These are phyloP conservation scores for Machaerirhynchus nigripectus DNA, from an alignment of 2,113 vertebrate genomes.

Conservation along the genomic window DNA sequence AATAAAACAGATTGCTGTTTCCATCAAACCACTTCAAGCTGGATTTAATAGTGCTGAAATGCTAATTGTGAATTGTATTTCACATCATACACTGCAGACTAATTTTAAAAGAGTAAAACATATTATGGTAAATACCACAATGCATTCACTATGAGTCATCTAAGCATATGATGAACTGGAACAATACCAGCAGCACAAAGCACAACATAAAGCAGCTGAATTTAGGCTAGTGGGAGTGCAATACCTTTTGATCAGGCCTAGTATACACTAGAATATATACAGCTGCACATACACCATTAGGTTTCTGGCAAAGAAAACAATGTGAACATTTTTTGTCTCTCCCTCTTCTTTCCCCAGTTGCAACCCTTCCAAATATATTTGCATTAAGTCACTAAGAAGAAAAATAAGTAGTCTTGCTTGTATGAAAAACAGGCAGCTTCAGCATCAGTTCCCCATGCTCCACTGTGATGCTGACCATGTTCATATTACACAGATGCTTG, in stretches of 20 bases:
- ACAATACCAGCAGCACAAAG: conserved; percentile 50
- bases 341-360: not conserved
- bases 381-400: not conserved
- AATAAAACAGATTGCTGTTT: conserved; percentile 49
- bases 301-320: conserved; percentile 48
- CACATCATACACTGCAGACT: conserved; percentile 43
- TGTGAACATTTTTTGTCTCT: not conserved
- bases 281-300: conserved; percentile 31
- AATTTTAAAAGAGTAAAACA: conserved; percentile 46
- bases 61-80: conserved; percentile 52
- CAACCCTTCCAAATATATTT: conserved; percentile 39
- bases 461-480: not conserved
- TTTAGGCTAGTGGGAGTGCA: conserved; percentile 64
- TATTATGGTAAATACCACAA: conserved; percentile 50
- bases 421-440: not conserved
- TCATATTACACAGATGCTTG: conserved; percentile 4
- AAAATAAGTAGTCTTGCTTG: conserved; percentile 13
- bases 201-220: conserved; percentile 42
- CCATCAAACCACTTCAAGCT: conserved; percentile 53
- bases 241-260: conserved; percentile 47
- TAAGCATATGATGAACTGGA: conserved; percentile 53
- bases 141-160: conserved; percentile 58
- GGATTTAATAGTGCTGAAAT: conserved; percentile 52
- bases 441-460: not conserved
- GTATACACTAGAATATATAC: not conserved